phyloP scores from a whole-genome alignment of 2,888 invertebrate species.

The Lasioglossum leucozonium region DNA sequence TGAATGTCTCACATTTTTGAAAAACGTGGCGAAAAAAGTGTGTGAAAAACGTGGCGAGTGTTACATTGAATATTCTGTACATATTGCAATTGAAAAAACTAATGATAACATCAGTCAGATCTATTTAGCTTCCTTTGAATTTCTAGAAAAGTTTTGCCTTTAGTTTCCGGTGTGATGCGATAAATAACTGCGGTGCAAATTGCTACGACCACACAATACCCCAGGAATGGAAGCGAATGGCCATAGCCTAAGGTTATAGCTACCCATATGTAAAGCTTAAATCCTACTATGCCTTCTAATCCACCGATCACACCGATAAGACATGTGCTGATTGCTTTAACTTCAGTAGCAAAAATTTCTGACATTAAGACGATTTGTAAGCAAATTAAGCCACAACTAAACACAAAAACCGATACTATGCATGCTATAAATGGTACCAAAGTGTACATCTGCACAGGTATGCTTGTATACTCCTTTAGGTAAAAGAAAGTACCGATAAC shows the following conservation, averaged over 20 bases:
- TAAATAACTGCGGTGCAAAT: conserved; percentile 53
- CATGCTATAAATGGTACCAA: conserved; percentile 66
- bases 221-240: conserved; percentile 71
- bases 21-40: no score
- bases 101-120: not conserved
- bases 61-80: not conserved
- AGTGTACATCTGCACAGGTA: conserved; percentile 61
- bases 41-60: no score
- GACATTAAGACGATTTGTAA: conserved; percentile 71
- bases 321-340: conserved; percentile 72
- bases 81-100: not conserved
- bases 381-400: conserved; percentile 70
- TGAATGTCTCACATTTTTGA: no score
- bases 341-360: conserved; percentile 74
- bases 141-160: conserved; percentile 74
- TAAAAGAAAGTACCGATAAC: conserved; percentile 72
- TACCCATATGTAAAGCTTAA: conserved; percentile 72
- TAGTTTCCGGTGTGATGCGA: conserved; percentile 73
- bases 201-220: conserved; percentile 61
- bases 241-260: conserved; percentile 70
- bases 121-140: conserved; percentile 72
- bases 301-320: conserved; percentile 61
- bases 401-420: conserved; percentile 67
- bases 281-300: conserved; percentile 46
- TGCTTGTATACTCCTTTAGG: conserved; percentile 64